Evolutionary conservation across 2,113 vertebrate species (phyloP), one percentile per base, ranked within the genome.

Genomic region (Elachura formosa): DNA sequence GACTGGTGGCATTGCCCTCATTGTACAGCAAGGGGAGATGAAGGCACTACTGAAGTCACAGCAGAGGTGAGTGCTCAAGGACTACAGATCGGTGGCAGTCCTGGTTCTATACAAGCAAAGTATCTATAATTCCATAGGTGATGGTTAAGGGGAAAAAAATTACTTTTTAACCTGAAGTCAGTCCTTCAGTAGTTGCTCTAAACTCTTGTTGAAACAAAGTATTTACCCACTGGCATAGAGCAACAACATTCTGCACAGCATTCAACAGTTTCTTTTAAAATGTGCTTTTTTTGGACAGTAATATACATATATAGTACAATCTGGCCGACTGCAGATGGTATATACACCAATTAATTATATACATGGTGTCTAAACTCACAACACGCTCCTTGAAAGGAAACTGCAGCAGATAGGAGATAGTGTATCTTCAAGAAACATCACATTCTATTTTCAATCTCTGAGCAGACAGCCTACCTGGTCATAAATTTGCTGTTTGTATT

Each of bases 11-110:
- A 4, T 41, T 22, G 26, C 26, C 48, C 40, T 74, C 15, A 6
- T 1, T 4, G 33, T 12, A 4, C 0, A 6, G 6, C 40, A 76
- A 34, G 73, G 56, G 59, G 82, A 86, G 72, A 64, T 80, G 81
- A 95, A 95, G 93, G 93, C 95, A 94, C 91, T 55, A n/a, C 87
- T 89, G 58, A 82, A 82, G 10, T 43, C 4, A 9, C 41, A 56
- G 63, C 33, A 80, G 56, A 63, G 49, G 52, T 29, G 52, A 38
- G 41, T 14, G 43, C 81, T 68, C 61, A 8, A 45, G 83, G 87
- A 29, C 31, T 45, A 45, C 25, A 26, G 19, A 55, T 33, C 59
- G 72, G 84, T 95, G 91, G 31, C 29, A 78, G 34, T 14, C 61
- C 62, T 55, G 45, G 45, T 46, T 22, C 54, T 54, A 6, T 1